Evolutionary conservation across 2,797 vertebrate species (phyloP).

Genomic region (Pelobates cultripes): DNA sequence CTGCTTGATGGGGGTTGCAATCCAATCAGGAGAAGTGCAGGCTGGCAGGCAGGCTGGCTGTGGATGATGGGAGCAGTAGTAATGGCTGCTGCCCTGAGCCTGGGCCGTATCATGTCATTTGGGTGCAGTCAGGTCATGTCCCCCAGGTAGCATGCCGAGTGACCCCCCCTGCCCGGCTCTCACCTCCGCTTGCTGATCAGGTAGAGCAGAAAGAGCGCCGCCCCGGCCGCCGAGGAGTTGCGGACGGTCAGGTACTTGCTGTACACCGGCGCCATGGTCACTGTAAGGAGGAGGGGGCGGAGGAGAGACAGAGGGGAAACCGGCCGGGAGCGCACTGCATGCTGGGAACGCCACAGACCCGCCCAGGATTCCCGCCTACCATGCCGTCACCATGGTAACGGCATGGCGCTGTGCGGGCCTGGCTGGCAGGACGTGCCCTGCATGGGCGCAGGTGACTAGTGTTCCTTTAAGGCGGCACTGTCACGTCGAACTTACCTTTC

Average conservation of each 20-base stretch:
- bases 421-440: too few relatives aligned
- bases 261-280: slow-evolving; percentile 84
- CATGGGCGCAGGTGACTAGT: too few relatives aligned
- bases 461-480: too few relatives aligned
- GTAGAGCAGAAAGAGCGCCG: slow-evolving; percentile 78
- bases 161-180: slow-evolving; percentile 67
- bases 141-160: background rate
- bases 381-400: slow-evolving; percentile 30
- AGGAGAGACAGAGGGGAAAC: background rate
- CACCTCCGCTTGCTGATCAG: slow-evolving; percentile 73
- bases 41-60: too few relatives aligned
- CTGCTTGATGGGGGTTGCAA: background rate
- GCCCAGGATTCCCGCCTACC: slow-evolving; percentile 20
- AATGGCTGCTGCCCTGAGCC: too few relatives aligned
- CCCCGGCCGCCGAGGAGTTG: slow-evolving; percentile 83
- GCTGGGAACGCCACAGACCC: background rate
- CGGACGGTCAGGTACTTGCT: slow-evolving; percentile 88
- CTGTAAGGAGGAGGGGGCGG: slow-evolving; percentile 41
- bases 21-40: background rate
- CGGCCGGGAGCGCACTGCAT: slow-evolving; percentile 13
- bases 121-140: background rate
- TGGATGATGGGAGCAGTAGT: background rate
- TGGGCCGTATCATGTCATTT: too few relatives aligned
- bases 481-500: too few relatives aligned
- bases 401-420: background rate